Evolutionary conservation across 2,888 invertebrate species (phyloP), one percentile per base, ranked within the genome.

Genomic region (Sinelater perroti): DNA sequence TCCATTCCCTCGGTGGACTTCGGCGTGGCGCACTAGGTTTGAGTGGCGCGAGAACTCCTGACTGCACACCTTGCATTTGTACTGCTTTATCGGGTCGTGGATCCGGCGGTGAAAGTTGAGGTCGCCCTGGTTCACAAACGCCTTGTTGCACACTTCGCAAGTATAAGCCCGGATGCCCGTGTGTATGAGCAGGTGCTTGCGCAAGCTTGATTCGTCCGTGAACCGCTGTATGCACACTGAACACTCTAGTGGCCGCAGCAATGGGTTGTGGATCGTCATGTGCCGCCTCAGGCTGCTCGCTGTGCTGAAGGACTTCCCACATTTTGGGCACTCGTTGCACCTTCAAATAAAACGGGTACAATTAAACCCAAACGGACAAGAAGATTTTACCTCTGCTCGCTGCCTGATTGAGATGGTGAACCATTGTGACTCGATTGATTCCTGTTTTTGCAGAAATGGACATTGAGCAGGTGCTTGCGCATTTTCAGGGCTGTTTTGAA

Each of bases 171-270:
- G 64, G 2, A 68, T 36, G 2, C 63, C 62, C 55, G 78, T 71
- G 61, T 81, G 81, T 2, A 77, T 77, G 31, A 78, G 72, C 67
- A 79, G 72, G 65, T 80, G 80, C 63, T 77, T 80, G 24, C 73
- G 73, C 36, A 80, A 68, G 46, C 73, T 75, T 5, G 74, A 69
- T 63, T 78, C 76, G 47, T 79, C 80, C 26, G 77, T 69, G 62
- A 80, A 81, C 7, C 78, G 72, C 8, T 77, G 75, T 10, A 75
- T 73, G 26, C 81, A 81, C 33, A 77, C 75, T 46, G 78, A 75
- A 58, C 80, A 80, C 20, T 78, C 75, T 20, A 78, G 62, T 2
- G 78, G 79, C 24, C 77, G 73, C 10, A 77, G 72, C 55, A 75
- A 73, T 4, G 76, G 75, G 68, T 79, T 77, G 62, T 81, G 81